Evolutionary conservation across 2,113 vertebrate species (phyloP).

Genomic region (Siniperca knerii): DNA sequence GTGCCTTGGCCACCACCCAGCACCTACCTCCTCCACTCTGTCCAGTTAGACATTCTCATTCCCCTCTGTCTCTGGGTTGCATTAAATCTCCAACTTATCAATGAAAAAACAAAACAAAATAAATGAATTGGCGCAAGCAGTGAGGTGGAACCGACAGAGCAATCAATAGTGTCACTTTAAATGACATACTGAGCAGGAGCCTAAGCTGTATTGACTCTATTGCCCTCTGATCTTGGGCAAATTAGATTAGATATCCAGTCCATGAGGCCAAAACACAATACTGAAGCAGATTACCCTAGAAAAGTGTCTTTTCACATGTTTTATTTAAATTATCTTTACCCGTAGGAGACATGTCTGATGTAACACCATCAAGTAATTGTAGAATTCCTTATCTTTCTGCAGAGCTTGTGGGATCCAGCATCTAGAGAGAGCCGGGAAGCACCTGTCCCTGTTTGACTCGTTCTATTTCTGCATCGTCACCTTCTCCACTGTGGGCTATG

Average conservation of each 20-base stretch:
- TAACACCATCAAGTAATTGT: neutral
- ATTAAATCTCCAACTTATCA: slow-evolving; percentile 39
- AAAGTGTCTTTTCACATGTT: neutral
- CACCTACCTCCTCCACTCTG: neutral
- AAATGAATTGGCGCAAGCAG: slow-evolving; percentile 28
- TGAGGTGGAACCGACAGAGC: slow-evolving; percentile 17
- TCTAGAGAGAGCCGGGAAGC: slow-evolving; percentile 93
- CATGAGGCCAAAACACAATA: neutral
- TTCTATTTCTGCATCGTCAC: slow-evolving; percentile 99
- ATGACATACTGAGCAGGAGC: slow-evolving; percentile 15
- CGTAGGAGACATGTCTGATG: neutral
- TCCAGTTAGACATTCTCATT: slow-evolving; percentile 9
- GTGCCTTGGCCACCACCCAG: neutral
- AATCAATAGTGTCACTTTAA: slow-evolving; percentile 55
- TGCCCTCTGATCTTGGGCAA: slow-evolving; percentile 38
- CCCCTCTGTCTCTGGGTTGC: slow-evolving; percentile 15
- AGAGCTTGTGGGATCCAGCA: slow-evolving; percentile 96
- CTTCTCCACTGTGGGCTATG: slow-evolving; percentile 98
- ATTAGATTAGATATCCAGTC: slow-evolving; percentile 40
- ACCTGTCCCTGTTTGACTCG: slow-evolving; percentile 92
- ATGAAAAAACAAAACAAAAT: slow-evolving; percentile 1
- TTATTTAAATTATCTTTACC: slow-evolving; percentile 5
- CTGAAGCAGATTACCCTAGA: neutral
- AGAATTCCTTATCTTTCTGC: slow-evolving; percentile 33
- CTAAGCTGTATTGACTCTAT: slow-evolving; percentile 11